Evolutionary conservation across 2,113 vertebrate genomes (phyloP).

Genomic region (Strigops habroptila): DNA sequence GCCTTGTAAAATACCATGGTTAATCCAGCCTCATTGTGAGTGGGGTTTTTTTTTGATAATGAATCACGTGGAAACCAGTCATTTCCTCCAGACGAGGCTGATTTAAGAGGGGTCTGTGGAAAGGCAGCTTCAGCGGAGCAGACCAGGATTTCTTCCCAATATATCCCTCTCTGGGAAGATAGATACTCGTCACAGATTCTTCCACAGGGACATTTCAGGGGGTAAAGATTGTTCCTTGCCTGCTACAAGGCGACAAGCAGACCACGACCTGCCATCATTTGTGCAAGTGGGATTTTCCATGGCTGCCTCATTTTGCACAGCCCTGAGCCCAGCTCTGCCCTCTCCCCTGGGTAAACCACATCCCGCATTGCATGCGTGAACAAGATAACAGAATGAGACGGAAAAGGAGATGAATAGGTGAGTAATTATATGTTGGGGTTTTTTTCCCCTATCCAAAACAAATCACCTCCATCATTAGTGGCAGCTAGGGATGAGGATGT

Average conservation of each 20-base stretch:
- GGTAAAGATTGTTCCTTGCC: background rate
- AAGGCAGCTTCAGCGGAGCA: background rate
- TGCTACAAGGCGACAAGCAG: background rate
- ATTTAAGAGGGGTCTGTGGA: background rate
- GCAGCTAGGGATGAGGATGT: fast-evolving
- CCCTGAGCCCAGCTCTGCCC: background rate
- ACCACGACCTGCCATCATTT: background rate
- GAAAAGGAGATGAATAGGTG: background rate
- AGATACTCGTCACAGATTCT: background rate
- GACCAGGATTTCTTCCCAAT: background rate
- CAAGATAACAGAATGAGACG: background rate
- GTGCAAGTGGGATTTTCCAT: fast-evolving
- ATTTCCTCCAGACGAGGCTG: background rate
- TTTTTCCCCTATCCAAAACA: background rate
- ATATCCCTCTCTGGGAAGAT: background rate
- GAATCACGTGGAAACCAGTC: background rate
- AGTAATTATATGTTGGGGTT: background rate
- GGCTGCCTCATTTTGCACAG: background rate
- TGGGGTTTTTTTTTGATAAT: slow-evolving; percentile 32
- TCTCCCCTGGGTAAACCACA: background rate
- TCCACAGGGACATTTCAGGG: background rate
- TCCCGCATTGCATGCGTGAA: fast-evolving
- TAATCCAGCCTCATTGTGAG: slow-evolving; percentile 4
- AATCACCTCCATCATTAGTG: background rate
- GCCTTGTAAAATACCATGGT: slow-evolving; percentile 16